phyloP scores from a whole-genome alignment of 2,113 vertebrate genomes.

The Forbesichthys papilliferus region DNA sequence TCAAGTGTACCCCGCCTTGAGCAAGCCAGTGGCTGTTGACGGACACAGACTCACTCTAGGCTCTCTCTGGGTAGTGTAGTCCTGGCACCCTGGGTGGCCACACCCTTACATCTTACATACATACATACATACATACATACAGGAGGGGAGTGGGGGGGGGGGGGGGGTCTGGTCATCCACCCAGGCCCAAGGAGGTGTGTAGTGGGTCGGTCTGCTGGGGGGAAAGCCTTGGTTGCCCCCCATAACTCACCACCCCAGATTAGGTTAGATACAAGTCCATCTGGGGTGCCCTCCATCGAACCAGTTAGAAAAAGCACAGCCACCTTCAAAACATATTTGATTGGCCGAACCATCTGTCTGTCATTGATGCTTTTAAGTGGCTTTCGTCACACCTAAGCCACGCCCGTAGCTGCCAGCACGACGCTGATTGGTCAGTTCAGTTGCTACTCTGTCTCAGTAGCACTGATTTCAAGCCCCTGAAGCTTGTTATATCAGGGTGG shows the following conservation, averaged over 20 bases:
- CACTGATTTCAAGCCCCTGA: constrained; percentile 38
- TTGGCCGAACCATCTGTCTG: too few species aligned
- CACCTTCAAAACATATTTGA: too few species aligned
- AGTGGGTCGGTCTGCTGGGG: constrained; percentile 26
- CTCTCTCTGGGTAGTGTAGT: background rate
- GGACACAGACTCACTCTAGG: background rate
- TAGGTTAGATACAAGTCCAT: too few species aligned
- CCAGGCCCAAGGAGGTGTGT: constrained; percentile 2
- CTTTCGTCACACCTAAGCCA: too few species aligned
- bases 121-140: background rate
- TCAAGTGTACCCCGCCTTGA: too few species aligned
- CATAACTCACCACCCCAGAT: background rate
- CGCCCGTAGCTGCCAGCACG: too few species aligned
- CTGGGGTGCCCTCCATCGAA: too few species aligned
- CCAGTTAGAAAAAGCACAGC: too few species aligned
- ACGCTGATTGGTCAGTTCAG: constrained; percentile 72
- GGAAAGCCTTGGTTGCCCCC: constrained; percentile 6
- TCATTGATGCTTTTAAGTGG: too few species aligned
- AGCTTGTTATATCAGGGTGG: constrained; percentile 22
- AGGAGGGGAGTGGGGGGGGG: background rate
- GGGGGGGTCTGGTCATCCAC: constrained; percentile 37
- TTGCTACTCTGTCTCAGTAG: too few species aligned
- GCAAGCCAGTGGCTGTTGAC: background rate
- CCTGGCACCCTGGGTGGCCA: background rate
- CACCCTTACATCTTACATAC: background rate